Evolutionary conservation across 2,113 vertebrate species (phyloP), one percentile per base, ranked within the genome.

Genomic region (Arvicanthis niloticus): DNA sequence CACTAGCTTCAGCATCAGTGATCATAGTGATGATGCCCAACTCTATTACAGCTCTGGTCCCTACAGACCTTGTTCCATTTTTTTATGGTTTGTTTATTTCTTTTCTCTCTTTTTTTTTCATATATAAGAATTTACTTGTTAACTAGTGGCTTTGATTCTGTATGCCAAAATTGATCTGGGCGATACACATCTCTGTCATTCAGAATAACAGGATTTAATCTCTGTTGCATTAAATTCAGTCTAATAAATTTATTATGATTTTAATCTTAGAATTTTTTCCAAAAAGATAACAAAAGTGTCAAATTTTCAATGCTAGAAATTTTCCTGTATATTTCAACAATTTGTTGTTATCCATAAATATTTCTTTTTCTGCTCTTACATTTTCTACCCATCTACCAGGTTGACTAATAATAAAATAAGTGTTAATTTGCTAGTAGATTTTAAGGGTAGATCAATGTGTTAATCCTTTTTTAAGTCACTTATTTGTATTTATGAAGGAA

Each of bases 81-180:
- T 94, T 81, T 88, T 42, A 58, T 42, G 1, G 40, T 58, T 77
- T 45, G 0, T 53, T 96, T 51, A 51, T 62, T 73, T 70, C 4
- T 45, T 65, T 51, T 51, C 45, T 45, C 45, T 51, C 45, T 45
- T 5, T 51, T 53, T 77, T 65, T 26, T 26, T 29, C 62, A 65
- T 65, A 29, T 26, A 80, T 91, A 67, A 91, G n/a, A 89, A 31
- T 60, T 91, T 34, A 26, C 80, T 89, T 16, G 1, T 51, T 95
- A 81, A 91, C 76, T 93, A 81, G 93, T 86, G 2, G 0, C 29
- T 73, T 91, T 84, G 73, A 34, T 65, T 77, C 22, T 90, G 94
- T 60, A 94, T 94, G 81, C 22, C 22, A 76, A 89, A 93, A 81
- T 82, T 15, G 56, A 68, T 53, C 45, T n/a, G 85, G 51, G 80